A percentile compares a stretch with the other conserved stretches of the same genome.
These are phyloP conservation scores for Artibeus jamaicensis DNA, from an alignment of 2,797 vertebrate species.

Conservation along the genomic window DNA sequence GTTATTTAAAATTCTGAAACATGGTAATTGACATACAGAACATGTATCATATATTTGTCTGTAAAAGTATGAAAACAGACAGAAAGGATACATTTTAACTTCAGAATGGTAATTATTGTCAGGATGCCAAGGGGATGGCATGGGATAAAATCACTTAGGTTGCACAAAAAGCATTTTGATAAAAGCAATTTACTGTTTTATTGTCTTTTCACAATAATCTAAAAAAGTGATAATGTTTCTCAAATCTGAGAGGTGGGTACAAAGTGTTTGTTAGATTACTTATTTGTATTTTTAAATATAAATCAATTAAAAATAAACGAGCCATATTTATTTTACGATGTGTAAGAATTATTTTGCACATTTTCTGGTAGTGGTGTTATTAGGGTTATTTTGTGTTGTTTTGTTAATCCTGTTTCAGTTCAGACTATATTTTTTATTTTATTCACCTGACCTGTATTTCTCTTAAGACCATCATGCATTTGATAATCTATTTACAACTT, in stretches of 20 bases:
- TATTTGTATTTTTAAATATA: slow-evolving; percentile 1
- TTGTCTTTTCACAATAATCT: background rate
- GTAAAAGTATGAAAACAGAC: background rate
- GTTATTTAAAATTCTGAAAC: background rate
- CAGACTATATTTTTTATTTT: background rate
- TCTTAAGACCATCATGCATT: background rate
- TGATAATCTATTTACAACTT: background rate
- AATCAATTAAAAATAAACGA: background rate
- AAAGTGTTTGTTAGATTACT: background rate
- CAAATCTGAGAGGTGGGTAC: background rate
- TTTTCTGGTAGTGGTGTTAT: background rate
- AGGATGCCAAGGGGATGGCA: background rate
- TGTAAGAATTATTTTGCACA: background rate
- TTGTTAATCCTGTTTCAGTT: background rate
- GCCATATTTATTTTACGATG: background rate
- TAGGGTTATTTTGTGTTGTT: background rate
- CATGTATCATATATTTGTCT: background rate
- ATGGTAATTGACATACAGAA: background rate
- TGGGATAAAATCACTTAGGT: background rate
- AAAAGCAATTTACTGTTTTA: background rate
- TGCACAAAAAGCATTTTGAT: background rate
- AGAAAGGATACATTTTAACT: background rate
- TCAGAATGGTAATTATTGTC: background rate
- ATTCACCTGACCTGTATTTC: background rate
- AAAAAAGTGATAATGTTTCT: background rate